A percentile compares a stretch with the other conserved stretches of the same genome.
Conservation (phyloP, 1,140 invertebrate species). For the Caenorhabditis latens region DNA sequence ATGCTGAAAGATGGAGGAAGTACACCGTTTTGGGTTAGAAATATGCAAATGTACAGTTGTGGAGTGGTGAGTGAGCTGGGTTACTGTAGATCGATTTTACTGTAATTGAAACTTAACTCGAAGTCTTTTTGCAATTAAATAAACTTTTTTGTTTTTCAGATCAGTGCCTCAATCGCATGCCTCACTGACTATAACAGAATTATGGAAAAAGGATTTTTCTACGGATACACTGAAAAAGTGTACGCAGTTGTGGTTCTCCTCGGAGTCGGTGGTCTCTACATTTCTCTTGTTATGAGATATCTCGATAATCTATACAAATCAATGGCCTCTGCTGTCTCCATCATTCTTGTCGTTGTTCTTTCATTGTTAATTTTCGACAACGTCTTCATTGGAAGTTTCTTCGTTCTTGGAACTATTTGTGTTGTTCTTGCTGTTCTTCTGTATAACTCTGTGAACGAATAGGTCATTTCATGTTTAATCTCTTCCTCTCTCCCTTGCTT, state of each 20-base stretch:
- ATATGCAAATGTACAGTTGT: slow-evolving; percentile 74
- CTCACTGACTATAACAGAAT: slow-evolving; percentile 59
- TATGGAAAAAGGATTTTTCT: slow-evolving; percentile 72
- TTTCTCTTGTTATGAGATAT: slow-evolving; percentile 77
- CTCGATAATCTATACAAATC: slow-evolving; percentile 77
- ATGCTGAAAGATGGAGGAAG: slow-evolving; percentile 77
- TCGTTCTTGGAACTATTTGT: slow-evolving; percentile 72
- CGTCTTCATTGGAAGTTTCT: slow-evolving; percentile 69
- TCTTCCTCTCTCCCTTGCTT: too few relatives aligned
- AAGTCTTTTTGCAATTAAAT: too few relatives aligned
- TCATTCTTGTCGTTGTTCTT: slow-evolving; percentile 75
- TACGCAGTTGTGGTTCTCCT: slow-evolving; percentile 75
- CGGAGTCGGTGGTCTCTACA: slow-evolving; percentile 76
- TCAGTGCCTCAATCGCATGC: slow-evolving; percentile 65
- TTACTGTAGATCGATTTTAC: not conserved
- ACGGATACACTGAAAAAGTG: slow-evolving; percentile 72
- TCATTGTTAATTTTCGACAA: slow-evolving; percentile 72
- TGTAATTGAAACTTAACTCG: not conserved
- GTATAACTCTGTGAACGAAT: slow-evolving; percentile 75
- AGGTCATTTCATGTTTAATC: not conserved
- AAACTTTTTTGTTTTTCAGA: slow-evolving; percentile 22
- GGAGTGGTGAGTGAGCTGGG: slow-evolving; percentile 66
- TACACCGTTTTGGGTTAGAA: slow-evolving; percentile 77
- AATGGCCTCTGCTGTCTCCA: slow-evolving; percentile 76
- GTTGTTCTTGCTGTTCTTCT: slow-evolving; percentile 74